A percentile compares a stretch with the other conserved stretches of the same genome.
These are phyloP conservation scores for Malurus cyaneus DNA, from an alignment of 2,113 vertebrate species.

Conservation along the genomic window DNA sequence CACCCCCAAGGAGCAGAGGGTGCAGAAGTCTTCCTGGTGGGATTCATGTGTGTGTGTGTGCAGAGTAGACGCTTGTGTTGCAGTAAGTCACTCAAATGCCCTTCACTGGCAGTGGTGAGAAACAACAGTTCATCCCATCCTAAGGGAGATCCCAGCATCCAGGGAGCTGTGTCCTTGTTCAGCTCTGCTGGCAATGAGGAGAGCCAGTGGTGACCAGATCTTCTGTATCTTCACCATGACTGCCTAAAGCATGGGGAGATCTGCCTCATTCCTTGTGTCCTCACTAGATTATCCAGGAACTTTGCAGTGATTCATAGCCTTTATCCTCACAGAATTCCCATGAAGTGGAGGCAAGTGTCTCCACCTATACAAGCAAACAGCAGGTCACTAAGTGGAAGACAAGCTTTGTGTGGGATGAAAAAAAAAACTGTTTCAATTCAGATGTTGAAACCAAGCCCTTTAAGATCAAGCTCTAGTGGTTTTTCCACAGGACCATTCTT, in stretches of 20 bases:
- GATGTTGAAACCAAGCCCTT: neutral
- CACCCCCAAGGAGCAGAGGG: neutral
- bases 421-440: neutral
- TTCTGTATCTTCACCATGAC: neutral
- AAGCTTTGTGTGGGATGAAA: neutral
- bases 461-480: neutral
- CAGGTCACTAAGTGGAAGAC: neutral
- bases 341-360: neutral
- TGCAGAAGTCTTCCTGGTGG: neutral
- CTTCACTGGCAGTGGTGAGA: neutral
- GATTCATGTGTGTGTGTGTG: rapidly evolving
- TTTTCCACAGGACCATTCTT: neutral
- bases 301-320: neutral
- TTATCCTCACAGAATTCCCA: neutral
- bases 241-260: neutral
- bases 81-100: neutral
- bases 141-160: neutral
- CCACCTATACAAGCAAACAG: neutral
- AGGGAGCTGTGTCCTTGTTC: neutral
- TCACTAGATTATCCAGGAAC: neutral
- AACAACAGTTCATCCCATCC: neutral
- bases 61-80: neutral
- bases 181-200: neutral
- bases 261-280: neutral
- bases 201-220: neutral